Conservation (phyloP, 2,888 invertebrate genomes). For the Monochamus alternatus region DNA sequence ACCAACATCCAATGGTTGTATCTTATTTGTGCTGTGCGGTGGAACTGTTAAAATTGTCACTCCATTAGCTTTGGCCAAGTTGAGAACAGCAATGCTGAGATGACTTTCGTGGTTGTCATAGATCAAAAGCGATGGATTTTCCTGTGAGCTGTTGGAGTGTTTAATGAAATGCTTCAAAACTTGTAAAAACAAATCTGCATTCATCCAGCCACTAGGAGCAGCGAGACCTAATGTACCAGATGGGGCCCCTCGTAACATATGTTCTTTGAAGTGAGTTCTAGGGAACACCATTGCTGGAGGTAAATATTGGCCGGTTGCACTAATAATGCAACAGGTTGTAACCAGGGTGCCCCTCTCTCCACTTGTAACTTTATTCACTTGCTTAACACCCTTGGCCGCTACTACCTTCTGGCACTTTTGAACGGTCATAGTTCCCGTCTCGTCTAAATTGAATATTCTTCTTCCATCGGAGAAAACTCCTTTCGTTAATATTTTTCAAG, state of each 20-base stretch:
- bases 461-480: not conserved
- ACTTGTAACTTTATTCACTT: not conserved
- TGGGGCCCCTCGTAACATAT: slow-evolving; percentile 12
- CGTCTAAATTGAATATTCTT: not conserved
- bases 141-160: not conserved
- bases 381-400: not conserved
- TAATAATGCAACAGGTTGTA: slow-evolving; percentile 1
- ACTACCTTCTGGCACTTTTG: not conserved
- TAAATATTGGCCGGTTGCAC: not conserved
- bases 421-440: slow-evolving; percentile 11
- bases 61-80: not conserved
- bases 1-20: not conserved
- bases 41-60: slow-evolving; percentile 6
- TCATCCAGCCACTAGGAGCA: slow-evolving; percentile 16
- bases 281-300: slow-evolving; percentile 9
- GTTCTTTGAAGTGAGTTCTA: slow-evolving; percentile 1
- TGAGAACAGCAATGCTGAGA: not conserved
- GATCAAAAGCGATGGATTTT: slow-evolving; percentile 7
- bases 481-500: slow-evolving; percentile 4
- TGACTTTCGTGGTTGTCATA: slow-evolving; percentile 19
- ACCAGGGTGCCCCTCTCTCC: not conserved
- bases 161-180: slow-evolving; percentile 23
- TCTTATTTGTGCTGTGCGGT: slow-evolving; percentile 2
- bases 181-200: not conserved
- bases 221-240: slow-evolving; percentile 16